A percentile compares a stretch with the other conserved stretches of the same genome.
Conservation (phyloP, 2,797 vertebrate genomes). For the Eulemur albifrons region DNA sequence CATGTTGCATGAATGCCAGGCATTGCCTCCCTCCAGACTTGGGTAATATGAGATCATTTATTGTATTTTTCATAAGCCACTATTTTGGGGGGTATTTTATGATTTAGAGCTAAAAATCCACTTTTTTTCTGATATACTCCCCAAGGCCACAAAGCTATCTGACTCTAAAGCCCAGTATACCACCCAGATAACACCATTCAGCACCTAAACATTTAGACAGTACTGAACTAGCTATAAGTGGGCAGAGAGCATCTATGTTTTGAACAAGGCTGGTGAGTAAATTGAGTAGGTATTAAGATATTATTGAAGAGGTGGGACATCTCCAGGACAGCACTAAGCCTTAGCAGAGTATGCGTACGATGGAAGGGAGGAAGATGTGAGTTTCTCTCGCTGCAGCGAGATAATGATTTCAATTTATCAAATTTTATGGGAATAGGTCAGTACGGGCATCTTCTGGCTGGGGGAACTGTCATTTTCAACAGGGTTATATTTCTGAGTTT, state of each 20-base stretch:
- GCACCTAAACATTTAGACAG: background rate
- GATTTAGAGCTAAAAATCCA: background rate
- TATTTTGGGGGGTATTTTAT: background rate
- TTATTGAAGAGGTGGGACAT: background rate
- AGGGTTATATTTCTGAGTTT: background rate
- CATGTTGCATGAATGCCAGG: background rate
- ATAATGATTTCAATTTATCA: background rate
- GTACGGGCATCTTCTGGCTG: background rate
- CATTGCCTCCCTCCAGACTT: background rate
- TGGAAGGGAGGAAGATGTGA: background rate
- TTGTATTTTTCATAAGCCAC: background rate
- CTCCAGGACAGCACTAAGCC: background rate
- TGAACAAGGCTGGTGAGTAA: background rate
- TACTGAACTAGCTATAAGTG: background rate
- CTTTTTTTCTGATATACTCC: background rate
- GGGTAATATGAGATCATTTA: background rate
- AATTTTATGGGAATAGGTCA: background rate
- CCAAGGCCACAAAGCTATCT: background rate
- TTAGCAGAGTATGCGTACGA: background rate
- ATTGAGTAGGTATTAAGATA: background rate
- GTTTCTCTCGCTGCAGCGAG: background rate
- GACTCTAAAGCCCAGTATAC: background rate
- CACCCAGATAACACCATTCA: background rate
- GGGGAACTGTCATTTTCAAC: background rate
- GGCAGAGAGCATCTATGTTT: background rate